Conservation (phyloP, 2,797 vertebrate species). For the Pseudochromis fuscus region DNA sequence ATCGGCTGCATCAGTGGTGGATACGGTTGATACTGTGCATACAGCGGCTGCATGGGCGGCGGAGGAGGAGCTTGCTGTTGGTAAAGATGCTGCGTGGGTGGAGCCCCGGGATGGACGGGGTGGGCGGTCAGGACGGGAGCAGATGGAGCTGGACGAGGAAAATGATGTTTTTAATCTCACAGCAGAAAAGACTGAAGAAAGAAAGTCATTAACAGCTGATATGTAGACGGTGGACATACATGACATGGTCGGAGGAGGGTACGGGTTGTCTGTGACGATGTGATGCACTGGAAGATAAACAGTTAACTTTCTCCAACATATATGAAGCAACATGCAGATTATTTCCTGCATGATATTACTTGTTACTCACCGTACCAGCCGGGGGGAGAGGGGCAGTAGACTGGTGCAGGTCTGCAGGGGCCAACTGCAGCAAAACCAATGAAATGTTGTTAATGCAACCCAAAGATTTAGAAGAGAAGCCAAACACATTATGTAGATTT, state of each 20-base stretch:
- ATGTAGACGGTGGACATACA: conserved; percentile 66
- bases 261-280: conserved; percentile 86
- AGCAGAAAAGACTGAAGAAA: background rate
- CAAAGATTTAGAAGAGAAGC: too few species aligned
- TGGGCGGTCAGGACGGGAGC: conserved; percentile 80
- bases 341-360: background rate
- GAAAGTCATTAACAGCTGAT: background rate
- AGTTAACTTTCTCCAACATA: background rate
- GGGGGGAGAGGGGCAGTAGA: conserved; percentile 85
- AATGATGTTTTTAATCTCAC: background rate
- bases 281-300: conserved; percentile 84
- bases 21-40: conserved; percentile 60
- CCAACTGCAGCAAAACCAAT: conserved; percentile 51
- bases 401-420: conserved; percentile 83
- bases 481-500: too few species aligned
- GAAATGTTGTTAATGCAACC: too few species aligned
- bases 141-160: conserved; percentile 69
- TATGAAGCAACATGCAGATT: background rate
- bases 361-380: conserved; percentile 82
- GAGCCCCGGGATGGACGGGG: conserved; percentile 60
- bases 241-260: conserved; percentile 80
- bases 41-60: conserved; percentile 53
- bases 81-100: conserved; percentile 45
- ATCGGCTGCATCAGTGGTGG: conserved; percentile 34
- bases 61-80: conserved; percentile 50